Evolutionary conservation across 1,140 invertebrate genomes (phyloP), one percentile per base, ranked within the genome.

Genomic region (Pseudoatta argentina): DNA sequence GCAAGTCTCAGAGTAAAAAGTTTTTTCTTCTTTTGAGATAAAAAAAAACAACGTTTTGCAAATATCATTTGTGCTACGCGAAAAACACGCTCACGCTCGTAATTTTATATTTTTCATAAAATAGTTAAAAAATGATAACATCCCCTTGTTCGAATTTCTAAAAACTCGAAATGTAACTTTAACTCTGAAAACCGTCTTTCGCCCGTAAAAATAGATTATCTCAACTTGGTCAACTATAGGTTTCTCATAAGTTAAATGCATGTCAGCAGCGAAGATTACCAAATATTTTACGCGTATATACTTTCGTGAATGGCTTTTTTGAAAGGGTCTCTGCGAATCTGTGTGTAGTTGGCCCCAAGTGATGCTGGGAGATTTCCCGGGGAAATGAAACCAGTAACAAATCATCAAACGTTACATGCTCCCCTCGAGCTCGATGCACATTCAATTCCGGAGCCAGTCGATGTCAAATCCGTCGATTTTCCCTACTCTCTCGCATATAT

Each of bases 391-490:
- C 34, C 39, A 48, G 79, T 73, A 83, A 83, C 79, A 87, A 87
- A 87, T 87, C 85, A 86, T 57, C 48, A 24, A 39, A 59, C 39
- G 44, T 53, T 76, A 77, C 44, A 51, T 1, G 51, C 39, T 67
- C 48, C 59, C 61, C 63, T 72, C 34, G 61, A 30, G 6, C 24
- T 24, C 76, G 64, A 61, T 81, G 66, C 76, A n/a, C 53, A 81
- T 86, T 86, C 76, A 86, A 81, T 86, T 78, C 48, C 75, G 27
- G 14, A 21, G 12, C 51, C 34, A 44, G 87, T 44, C 75, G 66
- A 73, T 69, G 78, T 85, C 86, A 53, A 64, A 81, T 63, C 73
- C 61, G 61, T 61, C 82, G 87, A 86, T 86, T 89, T 86, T 86
- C 61, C 66, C 59, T 44, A 30, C 6, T 24, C 30, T 57, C 14